These are phyloP conservation scores for Conistra vaccinii DNA, from an alignment of 2,888 invertebrate species.

Conservation along the genomic window DNA sequence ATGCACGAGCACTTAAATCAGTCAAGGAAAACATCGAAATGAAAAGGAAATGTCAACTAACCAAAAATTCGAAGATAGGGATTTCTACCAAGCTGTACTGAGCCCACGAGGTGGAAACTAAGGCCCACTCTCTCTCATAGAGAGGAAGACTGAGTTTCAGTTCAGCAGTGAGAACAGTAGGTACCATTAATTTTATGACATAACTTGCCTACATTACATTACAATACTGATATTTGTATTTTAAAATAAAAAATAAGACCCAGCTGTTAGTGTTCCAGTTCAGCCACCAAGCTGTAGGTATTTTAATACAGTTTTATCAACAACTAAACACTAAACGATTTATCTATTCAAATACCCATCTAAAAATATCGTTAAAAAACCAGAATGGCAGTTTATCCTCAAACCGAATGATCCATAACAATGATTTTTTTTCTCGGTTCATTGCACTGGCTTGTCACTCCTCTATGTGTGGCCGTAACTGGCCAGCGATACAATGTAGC, in stretches of 20 bases:
- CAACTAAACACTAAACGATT: neutral
- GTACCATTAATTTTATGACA: too few species aligned
- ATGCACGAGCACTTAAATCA: slow-evolving; percentile 2
- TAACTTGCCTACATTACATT: too few species aligned
- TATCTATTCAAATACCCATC: slow-evolving; percentile 11
- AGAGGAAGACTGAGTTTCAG: neutral
- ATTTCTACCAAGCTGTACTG: too few species aligned
- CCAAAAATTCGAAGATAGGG: neutral
- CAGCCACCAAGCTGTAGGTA: neutral
- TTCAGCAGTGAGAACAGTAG: neutral
- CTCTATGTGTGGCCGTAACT: slow-evolving; percentile 32
- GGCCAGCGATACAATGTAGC: slow-evolving; percentile 55
- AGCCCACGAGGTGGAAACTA: too few species aligned
- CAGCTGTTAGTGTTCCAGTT: neutral
- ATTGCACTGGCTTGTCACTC: slow-evolving; percentile 51
- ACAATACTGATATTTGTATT: too few species aligned
- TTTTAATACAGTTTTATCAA: neutral
- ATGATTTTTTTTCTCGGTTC: slow-evolving; percentile 61
- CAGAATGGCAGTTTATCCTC: slow-evolving; percentile 41
- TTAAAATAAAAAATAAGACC: neutral
- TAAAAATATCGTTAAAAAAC: slow-evolving; percentile 23
- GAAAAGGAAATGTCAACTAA: neutral
- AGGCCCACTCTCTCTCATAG: too few species aligned
- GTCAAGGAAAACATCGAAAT: neutral
- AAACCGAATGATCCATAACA: slow-evolving; percentile 56